Base-by-base conservation (phyloP, 2,888 invertebrate species). In the Galeruca laticollis region DNA sequence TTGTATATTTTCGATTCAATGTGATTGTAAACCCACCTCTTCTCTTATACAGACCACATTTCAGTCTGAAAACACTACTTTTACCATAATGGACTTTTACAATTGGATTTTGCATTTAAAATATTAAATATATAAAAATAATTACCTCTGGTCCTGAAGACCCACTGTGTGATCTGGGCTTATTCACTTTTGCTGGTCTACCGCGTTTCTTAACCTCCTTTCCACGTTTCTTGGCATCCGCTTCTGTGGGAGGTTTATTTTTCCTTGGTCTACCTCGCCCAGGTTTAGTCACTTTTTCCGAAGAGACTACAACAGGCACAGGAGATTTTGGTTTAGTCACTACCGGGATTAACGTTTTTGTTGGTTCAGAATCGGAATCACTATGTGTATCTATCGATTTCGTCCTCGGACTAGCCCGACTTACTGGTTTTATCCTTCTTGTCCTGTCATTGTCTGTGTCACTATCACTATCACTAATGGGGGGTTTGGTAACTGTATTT, bases 251-350 rank as follows among this genome's bases (percentile, higher is more conserved):
- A 2, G 71, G 49, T 62, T 71, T 74, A 40, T 70, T 66, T 59
- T 76, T 78, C 31, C 75, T 67, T 13, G 77, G 78, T 66, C 79
- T 74, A 20, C 77, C 78, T 49, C 78, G 75, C 59, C 71, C 74
- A 0, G 74, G 68, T 65, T 78, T 78, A n/a, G 20, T 31, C 3
- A 60, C 43, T 47, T 73, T 73, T 57, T 69, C 68, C 10, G 69
- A 60, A 11, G 69, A 31, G 2, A 35, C 57, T 26, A 56, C 31
- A n/a, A 61, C 64, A 20, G 68, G 69, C 87, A 82, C 18, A 86
- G 87, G 62, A 86, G 82, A 35, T 87, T 87, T 26, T 86, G 84
- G 75, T 78, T 83, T 65, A 76, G 75, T 76, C 87, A 82, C n/a
- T 78, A 79, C 69, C 80, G 81, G 21, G 52, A 52, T 66, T 61